Evolutionary conservation across 1,140 invertebrate genomes (phyloP).

Genomic region (Apolygus lucorum): DNA sequence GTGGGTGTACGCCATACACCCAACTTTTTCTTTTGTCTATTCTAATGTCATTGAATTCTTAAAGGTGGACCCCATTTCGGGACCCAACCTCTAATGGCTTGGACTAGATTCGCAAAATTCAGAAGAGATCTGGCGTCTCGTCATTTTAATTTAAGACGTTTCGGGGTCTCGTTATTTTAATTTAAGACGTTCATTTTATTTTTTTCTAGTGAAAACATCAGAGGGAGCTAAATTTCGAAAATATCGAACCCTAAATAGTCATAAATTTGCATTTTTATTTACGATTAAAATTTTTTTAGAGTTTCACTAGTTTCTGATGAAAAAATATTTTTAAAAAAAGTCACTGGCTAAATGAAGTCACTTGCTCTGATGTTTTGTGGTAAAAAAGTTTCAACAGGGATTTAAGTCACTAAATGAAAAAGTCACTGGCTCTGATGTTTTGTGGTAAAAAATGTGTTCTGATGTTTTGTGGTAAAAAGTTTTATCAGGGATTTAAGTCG

Average conservation of each 20-base stretch:
- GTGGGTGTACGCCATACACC: neutral
- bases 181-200: too few relatives aligned
- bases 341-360: too few relatives aligned
- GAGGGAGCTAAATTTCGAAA: neutral
- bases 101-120: neutral
- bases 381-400: too few relatives aligned
- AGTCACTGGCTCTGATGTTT: too few relatives aligned
- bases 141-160: slow-evolving; percentile 2
- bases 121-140: neutral
- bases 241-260: neutral
- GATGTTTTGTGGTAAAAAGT: too few relatives aligned
- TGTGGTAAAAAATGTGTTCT: too few relatives aligned
- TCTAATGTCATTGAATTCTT: neutral
- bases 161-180: neutral
- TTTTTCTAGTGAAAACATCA: too few relatives aligned
- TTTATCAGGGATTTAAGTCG: too few relatives aligned
- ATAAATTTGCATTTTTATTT: neutral
- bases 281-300: too few relatives aligned
- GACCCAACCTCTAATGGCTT: neutral
- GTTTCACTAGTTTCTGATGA: neutral
- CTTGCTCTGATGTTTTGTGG: too few relatives aligned
- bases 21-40: neutral
- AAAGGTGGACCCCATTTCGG: neutral
- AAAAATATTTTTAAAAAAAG: neutral
- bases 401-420: too few relatives aligned